These are phyloP conservation scores for Cyclargus thomasi DNA, from an alignment of 1,140 invertebrate species.

Conservation along the genomic window DNA sequence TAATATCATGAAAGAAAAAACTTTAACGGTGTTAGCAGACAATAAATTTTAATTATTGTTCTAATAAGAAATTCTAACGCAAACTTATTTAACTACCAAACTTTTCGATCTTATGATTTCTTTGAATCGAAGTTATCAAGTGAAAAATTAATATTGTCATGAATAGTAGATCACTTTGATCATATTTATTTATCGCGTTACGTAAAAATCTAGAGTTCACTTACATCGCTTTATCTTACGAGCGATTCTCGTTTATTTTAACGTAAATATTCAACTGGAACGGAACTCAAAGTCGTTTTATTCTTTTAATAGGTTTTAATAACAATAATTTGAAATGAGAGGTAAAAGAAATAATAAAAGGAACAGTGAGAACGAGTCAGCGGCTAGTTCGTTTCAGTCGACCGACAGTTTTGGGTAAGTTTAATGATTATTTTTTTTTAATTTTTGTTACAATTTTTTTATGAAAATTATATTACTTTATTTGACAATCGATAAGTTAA, in stretches of 20 bases:
- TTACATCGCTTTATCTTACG: conserved; percentile 7
- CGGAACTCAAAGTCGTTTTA: conserved; percentile 3
- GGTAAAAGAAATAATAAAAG: conserved; percentile 26
- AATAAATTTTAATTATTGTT: too few relatives aligned
- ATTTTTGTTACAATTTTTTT: background rate
- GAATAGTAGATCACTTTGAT: background rate
- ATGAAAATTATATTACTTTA: too few relatives aligned
- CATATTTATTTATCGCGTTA: background rate
- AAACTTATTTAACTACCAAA: too few relatives aligned
- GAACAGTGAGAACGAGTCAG: conserved; percentile 37
- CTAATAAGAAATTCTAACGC: too few relatives aligned
- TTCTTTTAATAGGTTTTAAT: background rate
- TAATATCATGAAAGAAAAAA: too few relatives aligned
- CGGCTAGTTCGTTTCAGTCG: conserved; percentile 46
- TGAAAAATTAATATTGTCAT: background rate
- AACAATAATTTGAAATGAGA: conserved; percentile 31
- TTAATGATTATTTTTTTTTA: background rate
- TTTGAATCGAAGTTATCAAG: background rate
- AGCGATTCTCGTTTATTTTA: conserved; percentile 10
- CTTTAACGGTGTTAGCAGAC: too few relatives aligned
- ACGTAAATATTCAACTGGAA: background rate
- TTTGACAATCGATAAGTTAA: too few relatives aligned
- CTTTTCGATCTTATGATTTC: background rate
- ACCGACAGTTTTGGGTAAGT: conserved; percentile 53
- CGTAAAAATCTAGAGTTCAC: conserved; percentile 7